A percentile compares a stretch with the other conserved stretches of the same genome.
Conservation (phyloP, 2,888 invertebrate genomes). For the Cataglyphis rosenhaueri region DNA sequence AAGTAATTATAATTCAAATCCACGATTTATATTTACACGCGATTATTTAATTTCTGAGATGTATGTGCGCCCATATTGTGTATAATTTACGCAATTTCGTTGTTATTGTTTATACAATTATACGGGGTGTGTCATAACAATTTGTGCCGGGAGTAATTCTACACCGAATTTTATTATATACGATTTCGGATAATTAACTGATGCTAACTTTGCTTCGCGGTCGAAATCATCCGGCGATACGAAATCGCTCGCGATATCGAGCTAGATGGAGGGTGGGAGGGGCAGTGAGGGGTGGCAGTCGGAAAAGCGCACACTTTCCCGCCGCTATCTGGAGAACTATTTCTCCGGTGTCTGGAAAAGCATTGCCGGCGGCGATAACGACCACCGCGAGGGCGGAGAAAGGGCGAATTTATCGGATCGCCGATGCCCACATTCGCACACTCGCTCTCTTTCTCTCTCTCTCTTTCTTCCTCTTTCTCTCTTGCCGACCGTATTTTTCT, state of each 20-base stretch:
- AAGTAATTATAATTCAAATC: neutral
- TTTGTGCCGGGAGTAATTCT: neutral
- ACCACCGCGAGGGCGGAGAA: conserved; percentile 69
- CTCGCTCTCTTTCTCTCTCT: conserved; percentile 11
- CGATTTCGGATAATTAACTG: conserved; percentile 31
- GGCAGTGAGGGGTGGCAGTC: conserved; percentile 13
- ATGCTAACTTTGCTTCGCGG: conserved; percentile 65
- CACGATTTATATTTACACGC: neutral
- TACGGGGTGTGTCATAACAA: too few relatives aligned
- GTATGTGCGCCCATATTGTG: neutral
- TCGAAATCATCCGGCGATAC: conserved; percentile 73
- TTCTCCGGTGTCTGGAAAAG: conserved; percentile 77
- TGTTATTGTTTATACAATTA: neutral
- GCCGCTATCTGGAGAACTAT: conserved; percentile 75
- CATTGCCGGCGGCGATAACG: conserved; percentile 76
- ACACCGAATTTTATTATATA: neutral
- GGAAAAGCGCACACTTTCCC: conserved; percentile 73
- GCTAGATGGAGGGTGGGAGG: conserved; percentile 17
- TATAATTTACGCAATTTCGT: neutral
- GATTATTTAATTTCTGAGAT: neutral
- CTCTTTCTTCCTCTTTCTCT: conserved; percentile 7
- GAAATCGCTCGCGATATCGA: conserved; percentile 70
- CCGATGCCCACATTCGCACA: conserved; percentile 66
- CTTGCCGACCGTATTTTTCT: conserved; percentile 37
- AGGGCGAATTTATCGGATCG: conserved; percentile 77